Percentiles rank a stretch among this genome's conserved stretches.
phyloP scores from a whole-genome alignment of 2,888 invertebrate genomes.

The Andrena fulva region DNA sequence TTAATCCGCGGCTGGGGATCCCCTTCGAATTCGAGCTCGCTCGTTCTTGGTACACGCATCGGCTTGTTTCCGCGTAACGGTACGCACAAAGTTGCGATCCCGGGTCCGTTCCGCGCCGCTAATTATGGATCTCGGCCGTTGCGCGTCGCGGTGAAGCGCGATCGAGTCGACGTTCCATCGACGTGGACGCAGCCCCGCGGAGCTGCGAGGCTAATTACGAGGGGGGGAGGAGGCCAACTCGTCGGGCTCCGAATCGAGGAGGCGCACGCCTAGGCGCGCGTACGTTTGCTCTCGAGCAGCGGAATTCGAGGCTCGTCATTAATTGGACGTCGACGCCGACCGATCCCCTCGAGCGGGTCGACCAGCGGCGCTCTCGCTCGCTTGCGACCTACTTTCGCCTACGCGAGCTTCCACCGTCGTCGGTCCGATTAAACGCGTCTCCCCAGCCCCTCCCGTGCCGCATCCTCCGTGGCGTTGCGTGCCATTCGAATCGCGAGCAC shows the following conservation, averaged over 20 bases:
- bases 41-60: too few species aligned
- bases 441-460: conserved; percentile 11
- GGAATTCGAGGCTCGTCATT: conserved; percentile 67
- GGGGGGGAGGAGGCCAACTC: not conserved
- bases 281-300: conserved; percentile 14
- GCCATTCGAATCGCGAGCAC: conserved; percentile 21
- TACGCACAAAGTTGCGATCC: too few species aligned
- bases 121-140: too few species aligned
- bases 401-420: conserved; percentile 21
- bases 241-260: conserved; percentile 2
- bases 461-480: conserved; percentile 23
- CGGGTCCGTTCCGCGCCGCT: too few species aligned
- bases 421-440: conserved; percentile 16
- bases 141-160: too few species aligned
- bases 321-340: conserved; percentile 59
- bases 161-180: too few species aligned
- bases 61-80: too few species aligned
- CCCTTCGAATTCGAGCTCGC: too few species aligned
- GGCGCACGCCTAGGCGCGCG: not conserved
- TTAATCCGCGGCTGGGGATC: too few species aligned
- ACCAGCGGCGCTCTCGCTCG: conserved; percentile 3
- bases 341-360: not conserved
- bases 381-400: conserved; percentile 45
- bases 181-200: too few species aligned
- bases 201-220: not conserved